Evolutionary conservation across 2,797 vertebrate species (phyloP), one percentile per base, ranked within the genome.

Genomic region (Balearica regulorum): DNA sequence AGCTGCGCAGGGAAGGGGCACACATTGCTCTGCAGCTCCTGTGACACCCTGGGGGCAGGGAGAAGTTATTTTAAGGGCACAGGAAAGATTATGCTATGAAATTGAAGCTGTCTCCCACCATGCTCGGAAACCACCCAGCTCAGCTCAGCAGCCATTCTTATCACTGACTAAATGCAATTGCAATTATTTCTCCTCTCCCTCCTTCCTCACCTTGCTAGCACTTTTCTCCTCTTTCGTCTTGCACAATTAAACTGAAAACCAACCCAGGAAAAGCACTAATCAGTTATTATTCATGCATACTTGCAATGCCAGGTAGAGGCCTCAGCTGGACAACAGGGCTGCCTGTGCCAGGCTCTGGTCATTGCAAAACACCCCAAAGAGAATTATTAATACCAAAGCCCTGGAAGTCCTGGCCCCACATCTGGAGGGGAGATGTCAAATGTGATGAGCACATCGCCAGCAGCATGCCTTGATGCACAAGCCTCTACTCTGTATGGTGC

Each of bases 61-160:
- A 91, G 61, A 78, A 94, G 84, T 95, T 97, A 97, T 96, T 97
- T 97, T 96, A 95, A 95, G 93, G 87, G 61, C 8, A 11, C 53
- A 77, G 76, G 86, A 92, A 94, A 90, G 80, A 68, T 19, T 87
- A 92, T 76, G 81, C 62, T 62, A 46, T 87, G 96, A 96, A 95
- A 94, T 69, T 75, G 77, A 94, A 96, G 89, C 90, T 66, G 83
- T 78, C 78, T 96, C 51, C 53, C 43, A 48, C 65, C 8, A 3
- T n/a, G 48, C 66, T 94, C 96, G 84, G 94, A 94, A 96, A 88
- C n/a, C 53, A 87, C 79, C 76, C 88, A 92, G 71, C 41, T 68
- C 68, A 88, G 92, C 76, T 95, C 92, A 94, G 92, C 89, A 79
- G 90, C 92, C 83, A 39, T 93, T 94, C 90, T 95, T 94, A 96